A percentile compares a stretch with the other conserved stretches of the same genome.
phyloP scores from a whole-genome alignment of 2,113 vertebrate genomes.

The Fulica atra region DNA sequence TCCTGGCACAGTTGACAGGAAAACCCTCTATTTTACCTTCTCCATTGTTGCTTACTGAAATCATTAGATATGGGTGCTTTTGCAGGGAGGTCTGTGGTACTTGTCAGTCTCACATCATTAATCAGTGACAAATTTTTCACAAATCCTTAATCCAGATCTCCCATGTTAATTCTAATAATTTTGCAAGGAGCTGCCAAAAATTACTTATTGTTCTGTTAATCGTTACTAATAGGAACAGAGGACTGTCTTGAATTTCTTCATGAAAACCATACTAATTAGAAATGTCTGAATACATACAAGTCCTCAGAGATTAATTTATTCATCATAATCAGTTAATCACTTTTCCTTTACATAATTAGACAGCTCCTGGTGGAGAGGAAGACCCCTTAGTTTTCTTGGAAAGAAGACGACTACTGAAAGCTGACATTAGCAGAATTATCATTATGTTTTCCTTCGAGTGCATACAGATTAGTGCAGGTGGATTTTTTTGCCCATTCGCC shows the following conservation, averaged over 20 bases:
- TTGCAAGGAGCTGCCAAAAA: slow-evolving; percentile 74
- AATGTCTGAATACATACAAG: slow-evolving; percentile 79
- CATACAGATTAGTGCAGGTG: background rate
- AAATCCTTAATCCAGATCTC: slow-evolving; percentile 63
- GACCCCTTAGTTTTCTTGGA: slow-evolving; percentile 65
- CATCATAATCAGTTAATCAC: slow-evolving; percentile 83
- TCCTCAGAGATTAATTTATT: slow-evolving; percentile 82
- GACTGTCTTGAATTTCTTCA: slow-evolving; percentile 71
- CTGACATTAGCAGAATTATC: slow-evolving; percentile 14
- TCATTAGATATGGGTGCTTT: slow-evolving; percentile 40
- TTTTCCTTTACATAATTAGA: slow-evolving; percentile 80
- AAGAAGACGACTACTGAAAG: slow-evolving; percentile 29
- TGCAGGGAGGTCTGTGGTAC: background rate
- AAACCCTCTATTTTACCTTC: background rate
- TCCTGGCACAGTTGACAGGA: background rate
- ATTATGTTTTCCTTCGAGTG: background rate
- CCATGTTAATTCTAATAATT: slow-evolving; percentile 73
- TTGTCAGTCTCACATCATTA: slow-evolving; percentile 65
- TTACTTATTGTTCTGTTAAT: slow-evolving; percentile 81
- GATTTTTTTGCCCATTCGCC: background rate
- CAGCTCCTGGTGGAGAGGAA: slow-evolving; percentile 65
- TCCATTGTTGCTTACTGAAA: slow-evolving; percentile 1
- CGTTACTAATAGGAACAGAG: slow-evolving; percentile 76
- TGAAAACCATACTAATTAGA: slow-evolving; percentile 79
- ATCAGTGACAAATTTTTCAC: slow-evolving; percentile 62